Conservation (phyloP, 2,888 invertebrate genomes). For the Antheraea yamamai region DNA sequence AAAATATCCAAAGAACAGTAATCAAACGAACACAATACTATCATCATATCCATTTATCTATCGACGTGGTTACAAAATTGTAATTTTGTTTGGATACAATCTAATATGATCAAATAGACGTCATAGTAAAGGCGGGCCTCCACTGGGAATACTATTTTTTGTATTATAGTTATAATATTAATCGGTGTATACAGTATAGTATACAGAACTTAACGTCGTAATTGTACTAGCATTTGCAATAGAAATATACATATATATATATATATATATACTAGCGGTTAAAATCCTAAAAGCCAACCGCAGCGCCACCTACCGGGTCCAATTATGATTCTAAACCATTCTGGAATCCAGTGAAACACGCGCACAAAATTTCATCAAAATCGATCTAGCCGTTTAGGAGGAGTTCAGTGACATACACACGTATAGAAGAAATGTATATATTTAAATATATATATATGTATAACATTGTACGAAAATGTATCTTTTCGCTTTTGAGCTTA, state of each 20-base stretch:
- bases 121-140: background rate
- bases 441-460: background rate
- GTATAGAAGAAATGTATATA: too few species aligned
- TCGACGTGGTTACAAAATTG: background rate
- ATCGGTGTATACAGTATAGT: background rate
- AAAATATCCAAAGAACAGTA: background rate
- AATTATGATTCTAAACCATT: too few species aligned
- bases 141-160: background rate
- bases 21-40: conserved; percentile 4
- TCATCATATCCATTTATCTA: conserved; percentile 7
- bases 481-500: background rate
- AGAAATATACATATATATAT: background rate
- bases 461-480: background rate
- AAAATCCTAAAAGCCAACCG: too few species aligned
- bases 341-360: too few species aligned
- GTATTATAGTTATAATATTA: conserved; percentile 6
- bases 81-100: conserved; percentile 14
- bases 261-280: too few species aligned
- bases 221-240: background rate
- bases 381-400: too few species aligned
- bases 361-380: too few species aligned
- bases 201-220: background rate
- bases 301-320: too few species aligned
- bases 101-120: conserved; percentile 8
- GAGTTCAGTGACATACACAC: too few species aligned